These are phyloP conservation scores for Dicyrtoma fusca DNA, from an alignment of 2,888 invertebrate species.

Conservation along the genomic window DNA sequence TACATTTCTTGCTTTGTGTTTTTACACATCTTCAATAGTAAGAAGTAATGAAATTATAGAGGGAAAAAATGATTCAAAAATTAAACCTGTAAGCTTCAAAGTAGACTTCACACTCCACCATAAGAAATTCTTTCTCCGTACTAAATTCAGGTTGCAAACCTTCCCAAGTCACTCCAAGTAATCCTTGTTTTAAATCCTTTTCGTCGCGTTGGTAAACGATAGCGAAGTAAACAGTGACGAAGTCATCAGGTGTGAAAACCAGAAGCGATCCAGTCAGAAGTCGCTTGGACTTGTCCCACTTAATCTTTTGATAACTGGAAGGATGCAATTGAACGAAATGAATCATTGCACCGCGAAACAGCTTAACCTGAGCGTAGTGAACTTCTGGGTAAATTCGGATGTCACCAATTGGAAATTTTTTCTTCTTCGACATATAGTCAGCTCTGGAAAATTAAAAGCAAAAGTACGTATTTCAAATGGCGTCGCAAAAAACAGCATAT, in stretches of 20 bases:
- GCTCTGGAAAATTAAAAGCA: conserved; percentile 8
- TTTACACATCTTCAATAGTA: conserved; percentile 3
- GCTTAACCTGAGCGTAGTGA: conserved; percentile 36
- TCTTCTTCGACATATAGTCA: conserved; percentile 38
- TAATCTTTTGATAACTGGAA: conserved; percentile 58
- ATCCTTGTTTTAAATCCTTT: conserved; percentile 64
- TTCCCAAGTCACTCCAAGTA: conserved; percentile 60
- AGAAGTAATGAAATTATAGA: background rate
- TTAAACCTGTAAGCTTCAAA: conserved; percentile 75
- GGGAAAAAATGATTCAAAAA: background rate
- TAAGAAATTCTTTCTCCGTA: conserved; percentile 62
- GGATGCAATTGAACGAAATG: conserved; percentile 57
- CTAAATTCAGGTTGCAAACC: conserved; percentile 40
- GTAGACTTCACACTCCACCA: conserved; percentile 78
- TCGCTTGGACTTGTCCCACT: conserved; percentile 65
- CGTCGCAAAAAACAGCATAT: too few relatives aligned
- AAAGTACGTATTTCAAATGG: background rate
- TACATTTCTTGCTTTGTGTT: background rate
- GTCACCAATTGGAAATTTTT: conserved; percentile 47
- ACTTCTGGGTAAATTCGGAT: conserved; percentile 53
- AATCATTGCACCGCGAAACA: conserved; percentile 39
- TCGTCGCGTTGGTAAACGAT: conserved; percentile 68
- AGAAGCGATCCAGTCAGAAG: conserved; percentile 75
- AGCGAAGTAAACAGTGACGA: conserved; percentile 71
- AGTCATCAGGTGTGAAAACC: conserved; percentile 72